Evolutionary conservation across 2,797 vertebrate species (phyloP).

Genomic region (Muraenolepis orangiensis): DNA sequence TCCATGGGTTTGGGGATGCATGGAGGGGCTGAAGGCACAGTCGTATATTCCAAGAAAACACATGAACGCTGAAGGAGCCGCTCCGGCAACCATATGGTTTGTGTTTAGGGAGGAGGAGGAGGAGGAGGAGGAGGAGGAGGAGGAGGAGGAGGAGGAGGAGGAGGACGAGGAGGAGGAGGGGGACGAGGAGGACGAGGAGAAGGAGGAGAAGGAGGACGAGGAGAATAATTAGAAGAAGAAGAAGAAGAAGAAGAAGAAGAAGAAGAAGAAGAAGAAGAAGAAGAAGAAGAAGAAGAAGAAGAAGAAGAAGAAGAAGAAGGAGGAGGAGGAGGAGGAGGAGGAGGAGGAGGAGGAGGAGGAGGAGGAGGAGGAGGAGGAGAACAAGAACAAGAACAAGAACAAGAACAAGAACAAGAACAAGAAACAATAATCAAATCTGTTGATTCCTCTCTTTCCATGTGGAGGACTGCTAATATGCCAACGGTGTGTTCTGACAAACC

Average conservation of each 20-base stretch:
- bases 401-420: conserved; percentile 31
- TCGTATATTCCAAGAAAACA: conserved; percentile 62
- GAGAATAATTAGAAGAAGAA: too few relatives aligned
- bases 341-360: too few relatives aligned
- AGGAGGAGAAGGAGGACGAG: too few relatives aligned
- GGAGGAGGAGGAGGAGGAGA: too few relatives aligned
- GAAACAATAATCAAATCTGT: conserved; percentile 77
- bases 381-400: too few relatives aligned
- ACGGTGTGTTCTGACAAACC: conserved; percentile 68
- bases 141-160: too few relatives aligned
- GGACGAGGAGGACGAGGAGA: too few relatives aligned
- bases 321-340: too few relatives aligned
- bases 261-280: background rate
- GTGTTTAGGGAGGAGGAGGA: conserved; percentile 59
- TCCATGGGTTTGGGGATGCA: conserved; percentile 55
- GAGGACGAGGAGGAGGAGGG: too few relatives aligned
- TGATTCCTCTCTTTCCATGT: conserved; percentile 69
- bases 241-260: too few relatives aligned
- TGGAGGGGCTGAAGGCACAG: conserved; percentile 61
- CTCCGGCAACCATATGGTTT: conserved; percentile 75
- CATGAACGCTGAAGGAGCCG: conserved; percentile 66
- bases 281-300: background rate
- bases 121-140: background rate
- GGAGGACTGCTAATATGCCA: conserved; percentile 73
- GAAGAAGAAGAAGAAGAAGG: too few relatives aligned